Base-by-base conservation (phyloP, 2,797 vertebrate species). In the Antrozous pallidus region DNA sequence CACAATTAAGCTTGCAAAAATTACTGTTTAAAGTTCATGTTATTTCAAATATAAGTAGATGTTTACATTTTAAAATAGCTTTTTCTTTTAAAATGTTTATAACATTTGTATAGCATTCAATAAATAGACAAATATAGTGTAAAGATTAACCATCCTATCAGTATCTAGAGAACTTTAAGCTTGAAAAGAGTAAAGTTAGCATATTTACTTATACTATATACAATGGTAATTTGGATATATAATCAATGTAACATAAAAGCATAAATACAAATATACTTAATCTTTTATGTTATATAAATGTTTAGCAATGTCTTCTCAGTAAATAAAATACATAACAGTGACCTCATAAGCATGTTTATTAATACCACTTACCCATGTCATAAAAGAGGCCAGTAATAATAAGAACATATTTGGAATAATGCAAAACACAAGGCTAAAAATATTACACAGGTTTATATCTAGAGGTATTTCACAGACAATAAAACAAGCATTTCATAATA, bases 11-110 rank as follows among this genome's bases (percentile, higher is more conserved):
- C n/a, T 93, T 88, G 16, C 10, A 95, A 89, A 83, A 88, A 79
- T 45, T 88, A 45, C 69, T 65, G 61, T 49, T 38, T 73, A 73
- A 65, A 61, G n/a, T 12, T 83, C 61, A 33, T 61, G 3, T 47
- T 65, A 81, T 84, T 94, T 51, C 51, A 97, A 77, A 88, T n/a
- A 91, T 84, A 91, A 94, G 81, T 40, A 38, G 8, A 93, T 74
- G 11, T 90, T 95, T 84, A 96, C 20, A 54, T 89, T 94, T 94
- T 80, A 73, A 71, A 33, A 87, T 65, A 74, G 17, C 75, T 80
- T 77, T 45, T 81, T 83, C 6, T 80, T 85, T 92, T 92, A 86
- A 91, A 85, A 16, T 71, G 36, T 91, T 91, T 85, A 85, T 17
- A 87, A 28, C 2, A 63, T 93, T 94, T 86, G 18, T 8, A 82